Evolutionary conservation across 1,140 invertebrate genomes (phyloP), one percentile per base, ranked within the genome.

Genomic region (Samia ricini): DNA sequence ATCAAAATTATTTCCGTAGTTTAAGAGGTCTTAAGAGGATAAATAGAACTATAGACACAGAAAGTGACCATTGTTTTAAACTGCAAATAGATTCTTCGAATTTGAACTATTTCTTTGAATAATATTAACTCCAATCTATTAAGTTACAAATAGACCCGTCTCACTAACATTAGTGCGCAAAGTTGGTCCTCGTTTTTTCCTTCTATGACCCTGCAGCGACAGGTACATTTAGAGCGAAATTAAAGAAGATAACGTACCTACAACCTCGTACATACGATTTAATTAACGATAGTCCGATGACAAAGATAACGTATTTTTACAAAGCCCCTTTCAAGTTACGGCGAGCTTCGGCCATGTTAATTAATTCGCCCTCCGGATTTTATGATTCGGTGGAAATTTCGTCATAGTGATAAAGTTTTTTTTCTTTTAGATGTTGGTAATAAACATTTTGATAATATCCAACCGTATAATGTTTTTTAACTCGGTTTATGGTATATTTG

Each of bases 251-350:
- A 42, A 42, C n/a, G 12, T 15, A 42, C 4, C 10, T 15, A 42
- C 4, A 42, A 15, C 33, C 33, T 42, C 33, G n/a, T 42, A 15
- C 33, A 42, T 6, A 23, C 52, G 52, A 55, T 55, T 55, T 55
- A 0, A 55, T 55, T 55, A 55, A 55, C 52, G 52, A 55, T 55
- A 22, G 22, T 22, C 33, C 33, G 33, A 42, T 42, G 33, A 24
- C 52, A 51, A 20, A 55, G 52, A 55, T 55, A 55, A 55, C 6
- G 52, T 55, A 10, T 55, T 55, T 21, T 55, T 55, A 42, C 33
- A 42, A 42, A 42, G 33, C 33, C 33, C 33, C 33, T 42, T 42
- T 42, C 33, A 42, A 42, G 33, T 42, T 42, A 10, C 33, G n/a
- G 10, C 12, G 33, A 42, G 33, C 33, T 42, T 42, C n/a, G 33